Conservation (phyloP, 1,140 invertebrate species). For the Asbolus verrucosus region DNA sequence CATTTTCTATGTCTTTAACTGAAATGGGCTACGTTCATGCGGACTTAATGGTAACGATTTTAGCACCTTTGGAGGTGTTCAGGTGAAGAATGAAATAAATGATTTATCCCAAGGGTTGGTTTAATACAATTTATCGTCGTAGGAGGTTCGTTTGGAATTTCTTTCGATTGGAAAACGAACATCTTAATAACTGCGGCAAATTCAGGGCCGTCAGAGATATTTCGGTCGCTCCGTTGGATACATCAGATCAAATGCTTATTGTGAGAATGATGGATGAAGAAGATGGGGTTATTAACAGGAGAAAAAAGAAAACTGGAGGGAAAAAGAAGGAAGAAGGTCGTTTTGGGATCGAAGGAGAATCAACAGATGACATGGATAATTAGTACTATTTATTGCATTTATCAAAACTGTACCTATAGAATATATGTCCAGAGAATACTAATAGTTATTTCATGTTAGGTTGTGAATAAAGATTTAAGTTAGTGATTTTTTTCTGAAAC, state of each 20-base stretch:
- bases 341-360: constrained; percentile 65
- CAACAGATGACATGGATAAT: constrained; percentile 64
- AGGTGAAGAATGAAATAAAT: constrained; percentile 70
- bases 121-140: constrained; percentile 47
- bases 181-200: constrained; percentile 99
- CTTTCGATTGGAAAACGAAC: constrained; percentile 99
- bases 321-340: constrained; percentile 63
- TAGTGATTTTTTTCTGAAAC: not conserved
- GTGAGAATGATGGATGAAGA: constrained; percentile 96
- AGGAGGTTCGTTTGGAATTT: constrained; percentile 99
- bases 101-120: not conserved
- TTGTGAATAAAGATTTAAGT: constrained; percentile 6
- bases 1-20: constrained; percentile 85
- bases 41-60: constrained; percentile 90
- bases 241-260: constrained; percentile 90
- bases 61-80: constrained; percentile 95
- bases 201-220: constrained; percentile 99
- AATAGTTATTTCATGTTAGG: constrained; percentile 6
- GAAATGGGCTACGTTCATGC: constrained; percentile 83
- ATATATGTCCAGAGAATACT: too few relatives aligned
- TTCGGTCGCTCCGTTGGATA: constrained; percentile 95
- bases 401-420: too few relatives aligned
- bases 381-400: constrained; percentile 26
- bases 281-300: constrained; percentile 86
- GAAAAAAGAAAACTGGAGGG: constrained; percentile 66